phyloP scores from a whole-genome alignment of 2,797 vertebrate species.

The Manis pentadactyla region DNA sequence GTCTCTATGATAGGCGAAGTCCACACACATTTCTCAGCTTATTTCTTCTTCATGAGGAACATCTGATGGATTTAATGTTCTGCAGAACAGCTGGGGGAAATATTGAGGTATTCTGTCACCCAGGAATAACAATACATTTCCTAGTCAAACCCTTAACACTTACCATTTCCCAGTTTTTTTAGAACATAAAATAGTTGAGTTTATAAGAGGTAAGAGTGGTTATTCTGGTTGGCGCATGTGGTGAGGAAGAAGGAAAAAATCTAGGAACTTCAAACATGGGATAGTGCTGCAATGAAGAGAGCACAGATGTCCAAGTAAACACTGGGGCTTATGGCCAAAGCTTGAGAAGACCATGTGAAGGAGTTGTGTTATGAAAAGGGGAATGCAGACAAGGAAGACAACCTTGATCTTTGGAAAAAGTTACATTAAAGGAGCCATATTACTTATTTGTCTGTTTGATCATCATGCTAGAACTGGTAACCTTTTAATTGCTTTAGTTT shows the following conservation, averaged over 20 bases:
- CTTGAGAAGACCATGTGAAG: neutral
- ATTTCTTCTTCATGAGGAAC: neutral
- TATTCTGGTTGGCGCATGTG: neutral
- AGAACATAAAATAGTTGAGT: neutral
- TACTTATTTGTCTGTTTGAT: constrained; percentile 17
- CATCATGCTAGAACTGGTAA: neutral
- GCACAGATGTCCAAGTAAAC: neutral
- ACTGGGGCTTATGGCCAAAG: neutral
- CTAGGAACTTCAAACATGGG: neutral
- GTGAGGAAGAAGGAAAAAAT: neutral
- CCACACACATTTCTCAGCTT: neutral
- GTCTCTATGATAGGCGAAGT: neutral
- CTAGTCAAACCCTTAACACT: neutral
- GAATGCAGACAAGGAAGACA: neutral
- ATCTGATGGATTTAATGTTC: neutral
- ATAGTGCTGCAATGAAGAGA: neutral
- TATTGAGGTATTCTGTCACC: neutral
- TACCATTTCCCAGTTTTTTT: neutral
- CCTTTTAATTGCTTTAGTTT: neutral
- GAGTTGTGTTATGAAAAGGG: neutral
- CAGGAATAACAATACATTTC: neutral
- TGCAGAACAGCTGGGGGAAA: neutral
- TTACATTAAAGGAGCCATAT: neutral
- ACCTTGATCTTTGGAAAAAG: neutral
- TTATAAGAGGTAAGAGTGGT: neutral